Evolutionary conservation across 2,113 vertebrate species (phyloP).

Genomic region (human): DNA sequence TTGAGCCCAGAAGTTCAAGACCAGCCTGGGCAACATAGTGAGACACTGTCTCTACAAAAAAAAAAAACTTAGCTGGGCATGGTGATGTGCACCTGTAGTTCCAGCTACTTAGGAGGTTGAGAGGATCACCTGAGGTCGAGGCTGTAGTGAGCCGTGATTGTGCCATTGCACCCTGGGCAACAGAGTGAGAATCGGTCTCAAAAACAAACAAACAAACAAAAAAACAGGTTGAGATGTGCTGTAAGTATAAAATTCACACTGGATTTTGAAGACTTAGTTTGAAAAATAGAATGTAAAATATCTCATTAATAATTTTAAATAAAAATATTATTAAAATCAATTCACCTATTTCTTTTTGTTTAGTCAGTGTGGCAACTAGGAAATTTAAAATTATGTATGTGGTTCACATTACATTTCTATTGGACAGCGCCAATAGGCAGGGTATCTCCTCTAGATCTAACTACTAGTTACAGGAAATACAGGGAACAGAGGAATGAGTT

Average conservation of each 20-base stretch:
- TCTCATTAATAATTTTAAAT: background rate
- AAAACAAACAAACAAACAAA: background rate
- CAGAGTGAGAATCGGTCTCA: no score
- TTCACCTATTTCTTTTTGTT: conserved; percentile 6
- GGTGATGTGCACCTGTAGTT: no score
- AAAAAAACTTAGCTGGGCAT: no score
- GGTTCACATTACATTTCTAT: background rate
- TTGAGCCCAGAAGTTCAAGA: no score
- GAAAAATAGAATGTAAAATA: background rate
- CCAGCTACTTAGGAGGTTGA: no score
- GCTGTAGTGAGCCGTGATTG: no score
- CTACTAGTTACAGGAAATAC: background rate
- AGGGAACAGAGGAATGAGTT: background rate
- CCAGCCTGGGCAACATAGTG: no score
- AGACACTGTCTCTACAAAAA: no score
- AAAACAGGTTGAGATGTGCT: background rate
- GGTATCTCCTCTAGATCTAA: background rate
- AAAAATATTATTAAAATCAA: background rate
- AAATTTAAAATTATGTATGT: background rate
- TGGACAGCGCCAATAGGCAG: background rate
- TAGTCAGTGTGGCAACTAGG: background rate
- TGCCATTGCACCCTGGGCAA: no score
- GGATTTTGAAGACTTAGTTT: background rate
- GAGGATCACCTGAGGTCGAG: no score
- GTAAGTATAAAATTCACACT: background rate